Percentiles rank a stretch among this genome's conserved stretches.
These are phyloP conservation scores for Scaptomyza cyrtandrae DNA, from an alignment of 2,888 invertebrate genomes.

Conservation along the genomic window DNA sequence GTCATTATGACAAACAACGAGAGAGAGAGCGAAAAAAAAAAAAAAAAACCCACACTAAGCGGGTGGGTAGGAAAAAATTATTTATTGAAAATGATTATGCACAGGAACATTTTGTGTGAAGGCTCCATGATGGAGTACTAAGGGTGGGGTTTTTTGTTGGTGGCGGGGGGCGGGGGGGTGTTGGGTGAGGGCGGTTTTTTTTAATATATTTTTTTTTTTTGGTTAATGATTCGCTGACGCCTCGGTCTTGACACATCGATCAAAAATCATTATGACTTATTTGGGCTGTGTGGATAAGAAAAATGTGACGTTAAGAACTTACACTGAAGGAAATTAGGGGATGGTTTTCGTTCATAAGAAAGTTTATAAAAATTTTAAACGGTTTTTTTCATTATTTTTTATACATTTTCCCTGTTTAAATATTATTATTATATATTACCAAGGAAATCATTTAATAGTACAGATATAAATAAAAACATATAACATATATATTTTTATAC, in stretches of 20 bases:
- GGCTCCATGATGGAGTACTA: conserved; percentile 17
- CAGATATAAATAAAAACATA: too few species aligned
- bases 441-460: too few species aligned
- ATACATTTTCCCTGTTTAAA: too few species aligned
- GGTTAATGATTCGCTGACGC: conserved; percentile 76
- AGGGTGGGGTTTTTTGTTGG: neutral
- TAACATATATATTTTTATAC: too few species aligned
- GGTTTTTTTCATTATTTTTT: too few species aligned
- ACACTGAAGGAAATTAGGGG: conserved; percentile 38
- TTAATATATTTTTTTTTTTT: conserved; percentile 2
- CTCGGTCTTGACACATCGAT: conserved; percentile 80
- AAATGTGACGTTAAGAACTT: conserved; percentile 27
- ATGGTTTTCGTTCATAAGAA: neutral
- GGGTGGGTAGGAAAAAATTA: conserved; percentile 62
- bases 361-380: too few species aligned
- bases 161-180: neutral
- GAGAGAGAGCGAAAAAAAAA: conserved; percentile 46
- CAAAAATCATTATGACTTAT: conserved; percentile 83
- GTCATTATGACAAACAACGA: conserved; percentile 81
- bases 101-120: conserved; percentile 35
- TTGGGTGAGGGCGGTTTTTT: neutral
- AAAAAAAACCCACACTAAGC: conserved; percentile 46
- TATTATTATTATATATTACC: too few species aligned
- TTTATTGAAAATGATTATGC: conserved; percentile 79
- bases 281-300: conserved; percentile 38